Evolutionary conservation across 1,140 invertebrate genomes (phyloP), one percentile per base, ranked within the genome.

Genomic region (Neodiprion lecontei): DNA sequence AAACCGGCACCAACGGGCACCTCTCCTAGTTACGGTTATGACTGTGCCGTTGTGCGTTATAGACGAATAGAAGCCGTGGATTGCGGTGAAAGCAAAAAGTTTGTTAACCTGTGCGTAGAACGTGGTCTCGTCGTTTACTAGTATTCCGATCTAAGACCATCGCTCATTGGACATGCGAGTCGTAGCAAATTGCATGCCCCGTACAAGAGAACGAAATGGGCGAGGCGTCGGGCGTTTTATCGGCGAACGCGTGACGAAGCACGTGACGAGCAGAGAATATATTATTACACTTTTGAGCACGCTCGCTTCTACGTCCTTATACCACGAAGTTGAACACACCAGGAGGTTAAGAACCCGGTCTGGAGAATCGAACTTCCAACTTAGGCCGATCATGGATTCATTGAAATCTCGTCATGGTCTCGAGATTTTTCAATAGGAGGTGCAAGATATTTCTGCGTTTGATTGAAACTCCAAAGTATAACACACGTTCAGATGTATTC

Each of bases 231-330:
- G 28, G 5, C 28, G 2, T 4, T 21, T 21, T 40, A 40, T 40
- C 28, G 28, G 28, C 28, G 2, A 40, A 61, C 53, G 53, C 53
- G 53, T 61, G 53, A 61, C 53, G 53, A 12, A 61, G 53, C 53
- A 61, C 53, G 53, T 61, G 53, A 61, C 53, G n/a, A 61, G n/a
- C 53, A 61, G 53, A 61, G 53, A 61, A 17, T 12, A 61, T 61
- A 61, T 40, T 61, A 61, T 61, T 61, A 1, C 28, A 40, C 28
- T 40, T 40, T 40, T 40, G 28, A 40, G 5, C n/a, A 61, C 53
- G 53, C 11, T 61, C 53, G 9, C 53, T 40, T 40, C 28, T 40
- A 40, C 28, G 28, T 40, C 28, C 53, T 61, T 12, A 12, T 17
- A 61, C 53, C 9, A 9, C 53, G n/a, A 61, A 12, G 53, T 17